Base-by-base conservation (phyloP, 2,888 invertebrate species). In the Steinernema scapterisci region DNA sequence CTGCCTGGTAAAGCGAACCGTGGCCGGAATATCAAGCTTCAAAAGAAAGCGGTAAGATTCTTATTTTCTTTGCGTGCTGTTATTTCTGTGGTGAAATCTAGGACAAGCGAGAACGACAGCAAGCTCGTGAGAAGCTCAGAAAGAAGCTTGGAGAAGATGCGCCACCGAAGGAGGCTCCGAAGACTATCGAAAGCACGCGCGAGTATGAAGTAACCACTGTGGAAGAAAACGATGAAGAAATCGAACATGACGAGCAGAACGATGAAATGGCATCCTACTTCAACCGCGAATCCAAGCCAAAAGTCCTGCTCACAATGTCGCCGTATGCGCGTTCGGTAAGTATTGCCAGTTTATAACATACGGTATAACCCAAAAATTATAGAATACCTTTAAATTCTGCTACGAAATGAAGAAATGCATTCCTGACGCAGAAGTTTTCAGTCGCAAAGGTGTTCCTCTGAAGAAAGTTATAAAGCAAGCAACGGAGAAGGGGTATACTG, bases 291-390 rank as follows among this genome's bases (percentile, higher is more conserved):
- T 94, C 94, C 83, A 93, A 93, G 81, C 97, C 97, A 0, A 97
- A 96, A 91, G 93, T 99, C 31, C 89, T 99, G n/a, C 94, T 99
- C 73, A 97, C 97, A 11, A 96, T 93, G 83, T 92, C 93, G 0
- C 96, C 96, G 87, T 94, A 95, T 90, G 96, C 97, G 0, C 92
- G 93, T 83, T 87, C 89, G 80, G 91, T 91, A 85, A 86, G 84
- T 74, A 45, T 71, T 54, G 27, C 11, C 23, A 3, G 44, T 7
- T 56, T 6, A 56, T 23, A 21, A n/a, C 43, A 27, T 23, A 23
- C 71, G 6, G 19, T 3, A 70, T 70, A 13, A 70, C 21, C 5
- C 21, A 48, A 31, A 2, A 19, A 51, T 75, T 84, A 54, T 75
- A 86, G 86, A 81, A 76, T 16, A 85, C 86, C 5, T 87, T 88